Conservation (phyloP, 2,888 invertebrate genomes). For the Drosophila picticornis region DNA sequence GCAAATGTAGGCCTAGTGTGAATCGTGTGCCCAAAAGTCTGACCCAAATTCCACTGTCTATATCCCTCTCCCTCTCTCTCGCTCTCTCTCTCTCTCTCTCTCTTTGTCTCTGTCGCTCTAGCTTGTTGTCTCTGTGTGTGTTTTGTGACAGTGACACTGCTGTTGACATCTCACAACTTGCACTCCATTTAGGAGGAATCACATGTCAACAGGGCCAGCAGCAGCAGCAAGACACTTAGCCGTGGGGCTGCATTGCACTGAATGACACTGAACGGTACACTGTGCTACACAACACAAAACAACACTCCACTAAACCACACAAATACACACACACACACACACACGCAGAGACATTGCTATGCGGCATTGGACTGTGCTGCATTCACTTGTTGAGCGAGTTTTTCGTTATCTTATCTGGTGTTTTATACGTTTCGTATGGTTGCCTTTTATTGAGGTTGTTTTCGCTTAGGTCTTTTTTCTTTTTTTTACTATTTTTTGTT, state of each 20-base stretch:
- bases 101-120: background rate
- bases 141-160: constrained; percentile 59
- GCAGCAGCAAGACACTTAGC: constrained; percentile 42
- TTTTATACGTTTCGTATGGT: constrained; percentile 63
- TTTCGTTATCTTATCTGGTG: constrained; percentile 67
- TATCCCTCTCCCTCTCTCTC: constrained; percentile 15
- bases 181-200: constrained; percentile 52
- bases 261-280: constrained; percentile 25
- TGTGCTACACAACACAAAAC: constrained; percentile 21
- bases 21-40: constrained; percentile 43
- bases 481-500: constrained; percentile 1
- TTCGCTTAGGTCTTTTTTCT: constrained; percentile 25
- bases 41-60: constrained; percentile 59
- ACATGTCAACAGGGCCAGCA: constrained; percentile 39
- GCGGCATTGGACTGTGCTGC: constrained; percentile 39
- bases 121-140: constrained; percentile 1
- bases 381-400: constrained; percentile 77
- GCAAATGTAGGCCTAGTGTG: constrained; percentile 68
- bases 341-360: background rate
- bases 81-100: background rate
- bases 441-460: constrained; percentile 66
- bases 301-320: constrained; percentile 10
- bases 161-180: constrained; percentile 77
- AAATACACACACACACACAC: constrained; percentile 5
- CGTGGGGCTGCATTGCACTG: constrained; percentile 61